Evolutionary conservation across 2,113 vertebrate genomes (phyloP).

Genomic region (Solea senegalensis): DNA sequence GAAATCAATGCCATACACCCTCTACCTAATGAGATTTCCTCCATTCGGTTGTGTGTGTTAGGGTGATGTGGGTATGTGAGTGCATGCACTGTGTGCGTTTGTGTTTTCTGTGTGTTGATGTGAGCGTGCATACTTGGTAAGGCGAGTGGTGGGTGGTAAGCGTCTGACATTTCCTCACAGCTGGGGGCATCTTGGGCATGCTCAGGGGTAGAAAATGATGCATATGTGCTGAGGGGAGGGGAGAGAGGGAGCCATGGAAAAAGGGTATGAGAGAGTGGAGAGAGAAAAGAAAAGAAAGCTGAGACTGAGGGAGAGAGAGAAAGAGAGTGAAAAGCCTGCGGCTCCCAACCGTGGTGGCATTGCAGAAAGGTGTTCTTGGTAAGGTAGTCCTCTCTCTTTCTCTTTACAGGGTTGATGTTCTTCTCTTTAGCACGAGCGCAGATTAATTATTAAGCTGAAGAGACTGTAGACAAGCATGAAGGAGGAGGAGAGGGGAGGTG

Average conservation of each 20-base stretch:
- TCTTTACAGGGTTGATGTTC: slow-evolving; percentile 54
- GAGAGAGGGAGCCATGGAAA: slow-evolving; percentile 41
- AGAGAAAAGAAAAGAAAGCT: neutral
- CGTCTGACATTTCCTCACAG: slow-evolving; percentile 78
- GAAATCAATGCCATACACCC: slow-evolving; percentile 70
- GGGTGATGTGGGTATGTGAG: slow-evolving; percentile 17
- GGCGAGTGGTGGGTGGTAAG: slow-evolving; percentile 68
- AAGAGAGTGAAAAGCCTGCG: slow-evolving; percentile 49
- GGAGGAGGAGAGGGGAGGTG: slow-evolving; percentile 32
- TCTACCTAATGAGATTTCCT: slow-evolving; percentile 73
- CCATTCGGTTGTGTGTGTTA: slow-evolving; percentile 39
- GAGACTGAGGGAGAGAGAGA: slow-evolving; percentile 1
- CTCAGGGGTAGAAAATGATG: slow-evolving; percentile 74
- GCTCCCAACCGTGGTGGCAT: slow-evolving; percentile 66
- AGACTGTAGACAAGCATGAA: slow-evolving; percentile 25
- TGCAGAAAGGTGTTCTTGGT: slow-evolving; percentile 59
- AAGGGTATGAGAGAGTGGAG: slow-evolving; percentile 11
- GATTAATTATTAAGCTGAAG: slow-evolving; percentile 73
- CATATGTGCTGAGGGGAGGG: slow-evolving; percentile 44
- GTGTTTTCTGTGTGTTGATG: slow-evolving; percentile 33
- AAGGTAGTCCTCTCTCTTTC: slow-evolving; percentile 43
- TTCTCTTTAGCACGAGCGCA: slow-evolving; percentile 64
- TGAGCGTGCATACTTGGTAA: slow-evolving; percentile 60
- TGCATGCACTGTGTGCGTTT: slow-evolving; percentile 11
- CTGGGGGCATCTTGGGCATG: slow-evolving; percentile 72